These are phyloP conservation scores for Catagonus wagneri DNA, from an alignment of 2,113 vertebrate genomes.

Conservation along the genomic window DNA sequence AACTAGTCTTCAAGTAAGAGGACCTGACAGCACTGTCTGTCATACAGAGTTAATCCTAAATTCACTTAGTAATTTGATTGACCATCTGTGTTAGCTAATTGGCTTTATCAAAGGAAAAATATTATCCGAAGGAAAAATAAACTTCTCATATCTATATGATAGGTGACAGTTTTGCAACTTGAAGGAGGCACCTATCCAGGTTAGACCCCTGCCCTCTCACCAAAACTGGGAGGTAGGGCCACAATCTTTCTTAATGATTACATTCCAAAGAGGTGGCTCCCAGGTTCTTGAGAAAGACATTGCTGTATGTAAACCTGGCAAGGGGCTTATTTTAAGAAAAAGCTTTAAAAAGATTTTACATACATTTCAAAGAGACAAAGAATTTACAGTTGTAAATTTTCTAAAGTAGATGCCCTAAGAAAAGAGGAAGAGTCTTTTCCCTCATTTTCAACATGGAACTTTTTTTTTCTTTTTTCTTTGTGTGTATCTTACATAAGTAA, in stretches of 20 bases:
- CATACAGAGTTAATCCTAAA: neutral
- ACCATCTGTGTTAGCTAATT: neutral
- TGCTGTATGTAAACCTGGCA: neutral
- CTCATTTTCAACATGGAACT: neutral
- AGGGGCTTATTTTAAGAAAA: conserved; percentile 37
- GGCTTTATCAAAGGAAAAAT: too few relatives aligned
- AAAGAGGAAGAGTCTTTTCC: neutral
- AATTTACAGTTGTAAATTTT: neutral
- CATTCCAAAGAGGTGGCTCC: neutral
- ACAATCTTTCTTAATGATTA: neutral
- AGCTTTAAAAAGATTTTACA: neutral
- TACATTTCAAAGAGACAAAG: conserved; percentile 24
- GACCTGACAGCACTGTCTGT: neutral
- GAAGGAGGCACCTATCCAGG: neutral
- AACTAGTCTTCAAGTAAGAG: neutral
- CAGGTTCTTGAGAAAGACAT: conserved; percentile 29
- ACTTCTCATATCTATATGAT: neutral
- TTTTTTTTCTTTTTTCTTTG: neutral
- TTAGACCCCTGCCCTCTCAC: neutral
- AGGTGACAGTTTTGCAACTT: conserved; percentile 25
- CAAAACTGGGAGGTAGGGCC: neutral
- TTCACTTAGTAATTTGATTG: neutral
- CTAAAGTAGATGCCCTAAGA: neutral
- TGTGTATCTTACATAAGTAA: conserved; percentile 22
- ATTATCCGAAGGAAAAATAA: neutral